A percentile compares a stretch with the other conserved stretches of the same genome.
Evolutionary conservation across 2,888 invertebrate genomes (phyloP).

Genomic region (Sthenelais limicola): DNA sequence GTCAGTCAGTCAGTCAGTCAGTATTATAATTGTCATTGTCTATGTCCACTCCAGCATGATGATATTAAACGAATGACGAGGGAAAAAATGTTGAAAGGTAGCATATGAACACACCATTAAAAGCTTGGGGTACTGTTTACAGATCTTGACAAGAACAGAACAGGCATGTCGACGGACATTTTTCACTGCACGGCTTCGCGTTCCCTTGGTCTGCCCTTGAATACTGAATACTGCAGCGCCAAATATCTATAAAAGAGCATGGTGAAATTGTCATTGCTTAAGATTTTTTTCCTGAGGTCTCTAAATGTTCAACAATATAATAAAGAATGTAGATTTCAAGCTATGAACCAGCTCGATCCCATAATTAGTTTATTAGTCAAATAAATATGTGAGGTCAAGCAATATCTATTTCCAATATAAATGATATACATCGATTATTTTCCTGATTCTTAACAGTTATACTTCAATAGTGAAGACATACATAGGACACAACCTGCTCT

Average conservation of each 20-base stretch:
- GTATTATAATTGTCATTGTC: too few species aligned
- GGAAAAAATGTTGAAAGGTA: background rate
- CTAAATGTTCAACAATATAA: too few species aligned
- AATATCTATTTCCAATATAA: too few species aligned
- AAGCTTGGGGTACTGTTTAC: slow-evolving; percentile 87
- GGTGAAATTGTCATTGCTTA: too few species aligned
- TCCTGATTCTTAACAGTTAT: background rate
- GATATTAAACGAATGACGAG: too few species aligned
- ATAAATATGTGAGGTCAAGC: too few species aligned
- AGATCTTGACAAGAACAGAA: slow-evolving; percentile 90
- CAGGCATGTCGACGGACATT: slow-evolving; percentile 92
- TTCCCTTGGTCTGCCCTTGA: slow-evolving; percentile 79
- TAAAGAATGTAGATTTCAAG: too few species aligned
- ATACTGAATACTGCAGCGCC: slow-evolving; percentile 84
- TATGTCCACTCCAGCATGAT: too few species aligned
- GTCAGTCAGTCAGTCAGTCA: background rate
- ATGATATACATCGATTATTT: too few species aligned
- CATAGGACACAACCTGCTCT: background rate
- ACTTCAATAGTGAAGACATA: background rate
- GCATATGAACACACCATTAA: slow-evolving; percentile 75
- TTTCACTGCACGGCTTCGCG: slow-evolving; percentile 83
- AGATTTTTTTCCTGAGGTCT: too few species aligned
- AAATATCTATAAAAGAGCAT: slow-evolving; percentile 86
- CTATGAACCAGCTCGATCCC: too few species aligned
- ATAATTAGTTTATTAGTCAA: too few species aligned